Conservation (phyloP, 2,888 invertebrate genomes). For the Pachliopta kotzebuea region DNA sequence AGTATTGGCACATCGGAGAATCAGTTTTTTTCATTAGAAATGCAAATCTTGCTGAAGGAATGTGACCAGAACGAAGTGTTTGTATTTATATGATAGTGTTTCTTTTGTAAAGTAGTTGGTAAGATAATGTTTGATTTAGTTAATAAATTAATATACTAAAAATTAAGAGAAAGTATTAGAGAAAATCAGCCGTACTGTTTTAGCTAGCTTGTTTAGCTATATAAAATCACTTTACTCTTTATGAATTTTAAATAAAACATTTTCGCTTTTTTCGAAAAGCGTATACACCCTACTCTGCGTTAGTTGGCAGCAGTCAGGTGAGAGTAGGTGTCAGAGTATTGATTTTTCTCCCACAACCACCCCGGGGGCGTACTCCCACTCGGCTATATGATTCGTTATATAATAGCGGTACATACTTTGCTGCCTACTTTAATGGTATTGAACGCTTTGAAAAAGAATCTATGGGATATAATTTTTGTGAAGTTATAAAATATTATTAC, state of each 20-base stretch:
- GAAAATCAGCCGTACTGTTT: no score
- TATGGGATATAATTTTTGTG: not conserved
- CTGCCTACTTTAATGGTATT: constrained; percentile 13
- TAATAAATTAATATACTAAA: no score
- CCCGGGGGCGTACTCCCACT: constrained; percentile 20
- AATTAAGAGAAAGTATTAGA: no score
- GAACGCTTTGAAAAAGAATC: not conserved
- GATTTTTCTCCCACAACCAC: constrained; percentile 29
- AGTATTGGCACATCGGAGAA: no score
- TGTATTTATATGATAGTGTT: no score
- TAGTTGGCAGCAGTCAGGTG: constrained; percentile 18
- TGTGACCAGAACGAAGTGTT: no score
- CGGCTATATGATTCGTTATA: constrained; percentile 6
- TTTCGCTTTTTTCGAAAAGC: not conserved
- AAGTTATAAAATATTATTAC: not conserved
- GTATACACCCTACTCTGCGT: constrained; percentile 14
- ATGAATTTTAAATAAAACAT: not conserved
- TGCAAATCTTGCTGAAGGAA: no score
- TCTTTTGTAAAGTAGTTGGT: no score
- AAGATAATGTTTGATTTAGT: no score
- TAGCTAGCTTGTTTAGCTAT: no score
- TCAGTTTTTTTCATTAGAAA: no score
- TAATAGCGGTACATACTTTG: constrained; percentile 11
- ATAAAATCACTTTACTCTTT: no score
- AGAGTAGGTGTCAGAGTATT: constrained; percentile 30